Percentiles rank a stretch among this genome's conserved stretches.
Conservation (phyloP, 2,888 invertebrate species). For the Acholoe squamosa region DNA sequence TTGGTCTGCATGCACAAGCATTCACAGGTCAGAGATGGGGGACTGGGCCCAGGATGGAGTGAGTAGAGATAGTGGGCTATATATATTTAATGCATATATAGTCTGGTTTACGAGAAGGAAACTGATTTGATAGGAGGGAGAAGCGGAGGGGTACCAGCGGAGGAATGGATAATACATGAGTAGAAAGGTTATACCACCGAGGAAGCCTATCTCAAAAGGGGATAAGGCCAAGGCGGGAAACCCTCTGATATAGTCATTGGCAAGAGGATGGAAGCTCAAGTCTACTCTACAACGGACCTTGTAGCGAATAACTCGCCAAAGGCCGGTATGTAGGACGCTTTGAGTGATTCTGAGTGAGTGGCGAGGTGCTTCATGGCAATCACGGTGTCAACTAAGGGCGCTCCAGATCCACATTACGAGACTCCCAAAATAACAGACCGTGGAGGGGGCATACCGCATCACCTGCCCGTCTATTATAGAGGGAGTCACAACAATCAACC, state of each 20-base stretch:
- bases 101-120: background rate
- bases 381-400: slow-evolving; percentile 62
- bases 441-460: background rate
- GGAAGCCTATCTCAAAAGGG: background rate
- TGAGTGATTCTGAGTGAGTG: slow-evolving; percentile 44
- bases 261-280: background rate
- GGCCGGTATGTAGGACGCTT: background rate
- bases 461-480: slow-evolving; percentile 58
- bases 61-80: slow-evolving; percentile 33
- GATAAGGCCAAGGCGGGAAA: background rate
- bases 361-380: slow-evolving; percentile 60
- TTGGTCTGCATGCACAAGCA: slow-evolving; percentile 48
- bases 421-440: slow-evolving; percentile 60
- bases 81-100: slow-evolving; percentile 39
- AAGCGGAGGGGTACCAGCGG: slow-evolving; percentile 11
- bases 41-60: slow-evolving; percentile 37
- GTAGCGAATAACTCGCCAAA: background rate
- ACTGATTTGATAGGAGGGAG: background rate
- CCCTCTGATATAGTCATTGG: background rate
- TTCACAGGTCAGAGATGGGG: slow-evolving; percentile 50
- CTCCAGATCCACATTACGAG: slow-evolving; percentile 40
- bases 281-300: slow-evolving; percentile 25
- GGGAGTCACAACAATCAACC: slow-evolving; percentile 56
- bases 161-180: background rate
- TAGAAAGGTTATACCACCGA: background rate